Base-by-base conservation (phyloP, 2,797 vertebrate genomes). In the Cottoperca gobio region DNA sequence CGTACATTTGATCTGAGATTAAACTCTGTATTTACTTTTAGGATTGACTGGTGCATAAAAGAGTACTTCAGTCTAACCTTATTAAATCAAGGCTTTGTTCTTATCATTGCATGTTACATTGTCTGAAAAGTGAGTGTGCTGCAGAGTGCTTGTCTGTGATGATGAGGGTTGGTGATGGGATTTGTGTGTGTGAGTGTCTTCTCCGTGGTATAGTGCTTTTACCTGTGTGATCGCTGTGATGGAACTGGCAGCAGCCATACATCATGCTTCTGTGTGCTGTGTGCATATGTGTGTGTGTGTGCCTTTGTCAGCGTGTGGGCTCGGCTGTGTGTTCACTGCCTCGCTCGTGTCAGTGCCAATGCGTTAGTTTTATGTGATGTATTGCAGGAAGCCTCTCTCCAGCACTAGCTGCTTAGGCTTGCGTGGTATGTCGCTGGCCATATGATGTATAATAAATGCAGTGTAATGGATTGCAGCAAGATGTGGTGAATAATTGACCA, bases 381-480 rank as follows among this genome's bases (percentile, higher is more conserved):
- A 83, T 80, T 63, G 75, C 79, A 82, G 78, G 58, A 74, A 76
- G 79, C 66, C 17, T 71, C 45, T 69, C 57, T 85, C 66, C 70
- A 43, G 37, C 58, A 72, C 70, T 23, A 60, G 81, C 80, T 83
- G 82, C 78, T 88, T 73, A 79, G 73, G 83, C 81, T 66, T 83
- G 86, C 70, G 2, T 85, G 79, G 77, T 83, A 87, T 85, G 90
- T 89, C 31, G 50, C 81, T 74, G 83, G 76, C 83, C 74, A 85
- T 86, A 72, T 83, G 83, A 93, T 94, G 80, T 89, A 93, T 94
- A 91, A 94, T 94, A 88, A 86, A 94, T 94, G 88, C 78, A 81
- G 92, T 74, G 86, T 93, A 94, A 95, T 94, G 93, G 92, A 94
- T 91, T 93, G 90, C 82, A 81, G 91, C 77, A 84, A 79, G 88